These are phyloP conservation scores for Mnemiopsis leidyi DNA, from an alignment of 37 sponge, comb jelly and placozoan genomes.

Conservation along the genomic window DNA sequence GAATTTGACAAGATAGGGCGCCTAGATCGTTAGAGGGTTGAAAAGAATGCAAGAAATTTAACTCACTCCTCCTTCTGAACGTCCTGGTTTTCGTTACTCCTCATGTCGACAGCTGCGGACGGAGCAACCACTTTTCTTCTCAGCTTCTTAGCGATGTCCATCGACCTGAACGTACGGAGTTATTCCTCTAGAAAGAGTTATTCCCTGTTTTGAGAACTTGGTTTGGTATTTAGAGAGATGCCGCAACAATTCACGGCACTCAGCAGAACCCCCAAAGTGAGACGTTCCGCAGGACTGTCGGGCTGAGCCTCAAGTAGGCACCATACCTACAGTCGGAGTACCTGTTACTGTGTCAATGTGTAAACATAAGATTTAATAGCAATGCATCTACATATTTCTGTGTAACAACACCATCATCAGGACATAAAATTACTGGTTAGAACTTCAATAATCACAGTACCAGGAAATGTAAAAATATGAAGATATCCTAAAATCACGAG, in stretches of 20 bases:
- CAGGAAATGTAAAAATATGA: no score
- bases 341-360: neutral
- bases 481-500: no score
- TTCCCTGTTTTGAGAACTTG: no score
- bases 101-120: neutral
- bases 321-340: neutral
- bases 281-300: neutral
- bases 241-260: no score
- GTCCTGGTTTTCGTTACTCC: neutral
- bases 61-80: neutral
- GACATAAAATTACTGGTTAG: no score
- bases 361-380: no score
- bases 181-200: no score
- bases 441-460: no score
- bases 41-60: neutral
- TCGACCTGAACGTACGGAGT: neutral
- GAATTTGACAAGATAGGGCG: neutral
- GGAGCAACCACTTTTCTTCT: constrained; percentile 13
- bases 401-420: no score
- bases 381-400: no score
- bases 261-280: neutral
- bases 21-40: neutral
- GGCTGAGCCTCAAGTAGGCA: neutral
- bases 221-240: no score
- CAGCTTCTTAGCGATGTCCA: neutral